Evolutionary conservation across 2,113 vertebrate species (phyloP), one percentile per base, ranked within the genome.

Genomic region (Crotophaga sulcirostris): DNA sequence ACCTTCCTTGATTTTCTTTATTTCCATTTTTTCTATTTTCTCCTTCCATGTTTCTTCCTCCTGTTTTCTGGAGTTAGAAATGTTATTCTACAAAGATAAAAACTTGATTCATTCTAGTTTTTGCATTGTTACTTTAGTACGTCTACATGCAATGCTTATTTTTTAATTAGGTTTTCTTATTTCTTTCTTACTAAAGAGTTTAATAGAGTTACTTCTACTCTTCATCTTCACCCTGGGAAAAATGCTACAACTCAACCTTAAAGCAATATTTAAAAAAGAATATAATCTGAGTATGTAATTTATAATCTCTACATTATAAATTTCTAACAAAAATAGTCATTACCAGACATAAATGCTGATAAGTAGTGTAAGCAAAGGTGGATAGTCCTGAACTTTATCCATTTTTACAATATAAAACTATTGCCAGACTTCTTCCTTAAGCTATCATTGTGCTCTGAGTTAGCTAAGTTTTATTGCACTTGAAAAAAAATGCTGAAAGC

Each of bases 1-100:
- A 56, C 45, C 26, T 80, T 68, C 34, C 72, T 90, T 96, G 49
- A 14, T 89, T 95, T 96, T 90, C 40, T 93, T 94, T 63, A 18
- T 96, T 93, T 97, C 40, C 2, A 16, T 54, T 87, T 95, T 83
- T 31, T 16, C 36, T 15, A 67, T 95, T 86, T 81, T 60, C n/a
- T 40, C 25, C 3, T 44, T 88, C 23, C 12, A 5, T 52, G 25
- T 77, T 90, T 86, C 29, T 55, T 28, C 11, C 14, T 59, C 16
- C 7, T 70, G 4, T 70, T 80, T 66, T 73, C 29, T 52, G 78
- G 59, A 60, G 42, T 93, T 94, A 81, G 44, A 90, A 93, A 64
- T 60, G 20, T 88, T 86, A 42, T 68, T 63, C 44, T 93, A 28
- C 72, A 40, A 87, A 73, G 20, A 74, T 88, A 33, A 94, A 94